Evolutionary conservation across 2,888 invertebrate genomes (phyloP), one percentile per base, ranked within the genome.

Genomic region (Dendrolimus pini): DNA sequence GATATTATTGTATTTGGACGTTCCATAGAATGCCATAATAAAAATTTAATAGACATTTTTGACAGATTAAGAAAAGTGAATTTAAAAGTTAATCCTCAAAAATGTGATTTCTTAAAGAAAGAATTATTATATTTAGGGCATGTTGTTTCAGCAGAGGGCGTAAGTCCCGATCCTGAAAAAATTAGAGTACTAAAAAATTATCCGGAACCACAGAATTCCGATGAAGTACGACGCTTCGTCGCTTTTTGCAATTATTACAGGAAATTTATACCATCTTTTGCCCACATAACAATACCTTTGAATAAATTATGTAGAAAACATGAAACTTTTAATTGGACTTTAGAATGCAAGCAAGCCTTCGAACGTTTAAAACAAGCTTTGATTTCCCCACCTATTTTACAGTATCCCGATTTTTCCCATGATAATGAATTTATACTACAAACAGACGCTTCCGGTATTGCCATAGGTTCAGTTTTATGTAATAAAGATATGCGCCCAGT

Each of bases 11-110:
- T 14, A 18, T 58, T 59, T 54, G 61, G 61, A 7, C 41, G 56
- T 52, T 56, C 56, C 58, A 53, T 59, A 47, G 52, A 58, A 47
- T 47, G 41, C 41, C 61, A 59, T 9, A 58, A 59, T 52, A 58
- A 59, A 58, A 59, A 61, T 14, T 52, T 60, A 41, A 58, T 57
- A 1, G 56, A 60, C 52, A n/a, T 60, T 13, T 58, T 60, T 52
- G 10, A 47, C 10, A 47, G 47, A 47, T 10, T 47, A 2, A 9
- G 47, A 9, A 47, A 59, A 58, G 56, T 58, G 1, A 47, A 47
- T 47, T 47, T 47, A 10, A 42, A 42, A 1, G 9, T 42, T 9
- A 42, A 42, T 42, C 42, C 42, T 9, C 10, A 9, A 9, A 47
- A 47, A 10, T 47, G 47, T 10, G 9, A 47, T 1, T 47, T 47